Evolutionary conservation across 2,888 invertebrate genomes (phyloP).

Genomic region (Himalopsyche japonica): DNA sequence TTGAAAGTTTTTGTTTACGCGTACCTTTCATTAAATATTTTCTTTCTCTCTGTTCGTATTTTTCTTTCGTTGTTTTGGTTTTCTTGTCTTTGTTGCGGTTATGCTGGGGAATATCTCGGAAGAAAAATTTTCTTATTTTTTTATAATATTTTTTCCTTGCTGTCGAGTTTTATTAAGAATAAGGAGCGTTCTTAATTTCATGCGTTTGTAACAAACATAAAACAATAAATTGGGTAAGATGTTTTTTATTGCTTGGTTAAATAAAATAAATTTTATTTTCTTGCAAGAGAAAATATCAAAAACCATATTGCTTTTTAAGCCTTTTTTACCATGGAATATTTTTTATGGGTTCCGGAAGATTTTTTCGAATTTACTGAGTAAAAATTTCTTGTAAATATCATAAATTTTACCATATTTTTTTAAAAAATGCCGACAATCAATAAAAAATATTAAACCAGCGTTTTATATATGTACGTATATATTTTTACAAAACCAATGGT

Average conservation of each 20-base stretch:
- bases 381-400: too few species aligned
- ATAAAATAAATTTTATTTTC: background rate
- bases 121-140: conserved; percentile 11
- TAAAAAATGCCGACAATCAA: too few species aligned
- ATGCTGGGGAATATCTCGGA: conserved; percentile 2
- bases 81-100: conserved; percentile 22
- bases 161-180: conserved; percentile 15
- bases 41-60: conserved; percentile 15
- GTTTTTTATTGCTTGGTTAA: background rate
- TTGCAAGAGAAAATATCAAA: background rate
- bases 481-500: too few species aligned
- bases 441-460: too few species aligned
- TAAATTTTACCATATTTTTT: too few species aligned
- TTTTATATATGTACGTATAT: too few species aligned
- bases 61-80: conserved; percentile 10
- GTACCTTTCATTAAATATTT: conserved; percentile 33
- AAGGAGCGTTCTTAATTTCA: background rate
- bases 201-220: background rate
- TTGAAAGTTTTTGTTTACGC: conserved; percentile 19
- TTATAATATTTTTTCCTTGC: conserved; percentile 14
- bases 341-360: too few species aligned
- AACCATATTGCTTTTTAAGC: background rate
- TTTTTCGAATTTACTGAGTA: too few species aligned
- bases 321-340: background rate
- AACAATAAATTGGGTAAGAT: background rate